Conservation (phyloP, 2,888 invertebrate genomes). For the Ligdia adustata region DNA sequence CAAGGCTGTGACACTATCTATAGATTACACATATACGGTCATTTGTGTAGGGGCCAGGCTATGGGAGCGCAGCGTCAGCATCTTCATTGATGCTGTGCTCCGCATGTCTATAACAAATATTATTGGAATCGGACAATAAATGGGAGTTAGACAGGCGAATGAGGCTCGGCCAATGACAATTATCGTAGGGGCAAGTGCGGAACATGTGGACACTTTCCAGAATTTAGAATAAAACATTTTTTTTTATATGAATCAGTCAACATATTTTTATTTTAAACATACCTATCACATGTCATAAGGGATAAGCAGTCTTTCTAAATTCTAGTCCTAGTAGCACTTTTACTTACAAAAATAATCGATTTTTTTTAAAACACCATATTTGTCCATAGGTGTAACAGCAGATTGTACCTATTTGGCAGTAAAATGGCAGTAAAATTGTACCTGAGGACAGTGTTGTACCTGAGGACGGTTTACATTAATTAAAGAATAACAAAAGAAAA, state of each 20-base stretch:
- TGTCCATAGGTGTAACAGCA: background rate
- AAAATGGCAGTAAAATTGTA: background rate
- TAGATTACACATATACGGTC: no score
- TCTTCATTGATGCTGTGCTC: no score
- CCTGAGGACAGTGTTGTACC: slow-evolving; percentile 18
- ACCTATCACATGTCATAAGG: background rate
- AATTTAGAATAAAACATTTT: background rate
- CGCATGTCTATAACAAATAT: no score
- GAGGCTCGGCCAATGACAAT: no score
- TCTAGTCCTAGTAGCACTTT: background rate
- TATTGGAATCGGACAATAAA: no score
- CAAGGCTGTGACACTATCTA: no score
- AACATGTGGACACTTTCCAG: background rate
- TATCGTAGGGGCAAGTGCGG: no score
- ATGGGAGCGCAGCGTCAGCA: no score
- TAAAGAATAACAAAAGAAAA: slow-evolving; percentile 9
- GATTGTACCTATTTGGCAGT: background rate
- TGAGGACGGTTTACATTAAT: slow-evolving; percentile 18
- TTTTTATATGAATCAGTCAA: background rate
- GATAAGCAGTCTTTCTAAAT: background rate
- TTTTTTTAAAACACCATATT: background rate
- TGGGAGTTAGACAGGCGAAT: no score
- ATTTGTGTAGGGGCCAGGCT: no score
- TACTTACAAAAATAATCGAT: background rate
- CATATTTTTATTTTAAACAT: background rate